Percentiles rank a stretch among this genome's conserved stretches.
These are phyloP conservation scores for Glossosoma conforme DNA, from an alignment of 1,140 invertebrate species.

Conservation along the genomic window DNA sequence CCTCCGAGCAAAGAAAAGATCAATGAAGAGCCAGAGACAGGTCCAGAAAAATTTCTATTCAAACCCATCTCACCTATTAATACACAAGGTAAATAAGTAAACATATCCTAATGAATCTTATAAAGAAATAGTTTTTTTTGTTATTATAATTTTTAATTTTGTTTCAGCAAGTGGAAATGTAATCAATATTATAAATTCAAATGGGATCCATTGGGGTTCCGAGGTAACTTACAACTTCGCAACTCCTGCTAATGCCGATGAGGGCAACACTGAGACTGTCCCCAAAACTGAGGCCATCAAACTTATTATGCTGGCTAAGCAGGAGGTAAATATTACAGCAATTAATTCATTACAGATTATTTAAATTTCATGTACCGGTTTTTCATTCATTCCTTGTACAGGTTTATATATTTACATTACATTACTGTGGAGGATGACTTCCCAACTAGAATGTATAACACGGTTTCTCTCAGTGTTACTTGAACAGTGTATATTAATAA, in stretches of 20 bases:
- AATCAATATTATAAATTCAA: conserved; percentile 44
- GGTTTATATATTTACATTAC: no score
- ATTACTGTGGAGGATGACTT: no score
- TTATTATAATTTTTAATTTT: conserved; percentile 8
- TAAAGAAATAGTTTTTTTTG: not conserved
- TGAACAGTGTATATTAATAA: no score
- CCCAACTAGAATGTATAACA: no score
- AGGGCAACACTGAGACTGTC: conserved; percentile 33
- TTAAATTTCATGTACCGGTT: not conserved
- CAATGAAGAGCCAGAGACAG: not conserved
- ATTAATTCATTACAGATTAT: conserved; percentile 1
- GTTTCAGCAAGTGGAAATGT: conserved; percentile 43
- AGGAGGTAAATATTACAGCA: conserved; percentile 28
- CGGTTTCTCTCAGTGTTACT: no score
- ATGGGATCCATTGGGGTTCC: conserved; percentile 39
- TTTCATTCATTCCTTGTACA: no score
- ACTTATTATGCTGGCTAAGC: conserved; percentile 37
- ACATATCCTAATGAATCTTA: not conserved
- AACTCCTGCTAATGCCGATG: conserved; percentile 15
- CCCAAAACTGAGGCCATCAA: conserved; percentile 40
- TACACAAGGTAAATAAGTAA: conserved; percentile 14
- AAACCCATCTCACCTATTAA: conserved; percentile 9
- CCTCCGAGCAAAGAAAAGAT: not conserved
- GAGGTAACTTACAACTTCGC: conserved; percentile 41
- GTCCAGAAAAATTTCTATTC: not conserved